Conservation (phyloP, 2,888 invertebrate species). For the Catocala fraxini region DNA sequence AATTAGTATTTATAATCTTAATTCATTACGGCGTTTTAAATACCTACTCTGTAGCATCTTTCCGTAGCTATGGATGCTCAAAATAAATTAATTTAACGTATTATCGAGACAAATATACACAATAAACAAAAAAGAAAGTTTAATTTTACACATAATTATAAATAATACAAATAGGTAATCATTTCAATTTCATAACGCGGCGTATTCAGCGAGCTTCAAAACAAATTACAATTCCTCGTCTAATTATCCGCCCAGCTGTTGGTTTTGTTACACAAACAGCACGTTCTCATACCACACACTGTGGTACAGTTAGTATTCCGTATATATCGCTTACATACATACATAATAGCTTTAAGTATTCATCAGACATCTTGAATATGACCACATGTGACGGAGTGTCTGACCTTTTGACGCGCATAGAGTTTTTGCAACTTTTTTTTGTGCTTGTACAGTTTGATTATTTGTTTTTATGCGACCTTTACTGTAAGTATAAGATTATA, state of each 20-base stretch:
- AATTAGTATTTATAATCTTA: too few relatives aligned
- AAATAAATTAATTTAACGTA: too few relatives aligned
- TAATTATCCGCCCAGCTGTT: conserved; percentile 2
- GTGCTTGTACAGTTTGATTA: conserved; percentile 1
- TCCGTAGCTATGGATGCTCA: too few relatives aligned
- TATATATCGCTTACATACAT: conserved; percentile 10
- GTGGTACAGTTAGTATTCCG: conserved; percentile 32
- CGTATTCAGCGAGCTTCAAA: not conserved
- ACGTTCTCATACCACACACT: conserved; percentile 5
- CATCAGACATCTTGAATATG: conserved; percentile 18
- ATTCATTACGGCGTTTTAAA: too few relatives aligned
- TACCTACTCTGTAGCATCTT: too few relatives aligned
- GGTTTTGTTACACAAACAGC: not conserved
- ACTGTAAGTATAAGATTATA: too few relatives aligned
- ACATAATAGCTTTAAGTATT: conserved; percentile 22
- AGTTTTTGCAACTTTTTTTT: conserved; percentile 5
- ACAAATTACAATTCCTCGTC: not conserved
- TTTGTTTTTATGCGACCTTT: not conserved
- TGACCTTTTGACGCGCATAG: conserved; percentile 8
- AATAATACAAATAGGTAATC: too few relatives aligned
- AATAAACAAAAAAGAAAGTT: too few relatives aligned
- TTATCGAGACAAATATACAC: too few relatives aligned
- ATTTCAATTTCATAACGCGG: too few relatives aligned
- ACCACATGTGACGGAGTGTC: conserved; percentile 32
- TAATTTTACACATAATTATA: too few relatives aligned